Base-by-base conservation (phyloP, 2,797 vertebrate species). In the Pseudochirops cupreus region DNA sequence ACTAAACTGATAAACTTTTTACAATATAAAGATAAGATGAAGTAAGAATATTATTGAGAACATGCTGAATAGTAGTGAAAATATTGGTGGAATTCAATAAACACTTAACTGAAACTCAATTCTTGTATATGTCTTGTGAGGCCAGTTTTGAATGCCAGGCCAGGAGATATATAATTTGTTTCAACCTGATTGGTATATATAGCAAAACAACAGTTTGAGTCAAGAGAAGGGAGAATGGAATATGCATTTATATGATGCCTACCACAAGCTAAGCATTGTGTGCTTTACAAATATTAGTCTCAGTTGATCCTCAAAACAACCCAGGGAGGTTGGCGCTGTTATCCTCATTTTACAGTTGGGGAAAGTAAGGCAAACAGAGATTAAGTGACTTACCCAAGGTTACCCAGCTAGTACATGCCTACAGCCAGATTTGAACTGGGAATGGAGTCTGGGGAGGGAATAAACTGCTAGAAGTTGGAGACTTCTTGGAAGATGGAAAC, bases 111-210 rank as follows among this genome's bases (percentile, higher is more conserved):
- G 52, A 90, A 67, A 89, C 67, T 18, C 18, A 39, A 92, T 96
- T 91, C 67, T n/a, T 95, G 14, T 74, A 74, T 56, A 55, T 97
- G 90, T 94, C 92, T 62, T 92, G 10, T 52, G 29, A 58, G 92
- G 57, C 57, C 58, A 93, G 67, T 46, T 18, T 82, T 6, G 0
- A 91, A 57, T 94, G 52, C 31, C 94, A 67, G 31, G 4, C 93
- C 29, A 29, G 53, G 29, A 55, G 13, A 91, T 91, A 55, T 11
- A 31, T 39, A 55, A 53, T 91, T 53, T 53, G 46, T 28, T 53
- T 31, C 13, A 57, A 12, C 58, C n/a, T 28, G 56, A 21, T 0
- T 18, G 53, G 59, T 55, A 74, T 29, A 11, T n/a, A n/a, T n/a
- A n/a, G 21, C 21, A 53, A 87, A 56, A 31, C 50, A 94, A 31